Base-by-base conservation (phyloP, 2,113 vertebrate species). In the Marcusenius ussheri region DNA sequence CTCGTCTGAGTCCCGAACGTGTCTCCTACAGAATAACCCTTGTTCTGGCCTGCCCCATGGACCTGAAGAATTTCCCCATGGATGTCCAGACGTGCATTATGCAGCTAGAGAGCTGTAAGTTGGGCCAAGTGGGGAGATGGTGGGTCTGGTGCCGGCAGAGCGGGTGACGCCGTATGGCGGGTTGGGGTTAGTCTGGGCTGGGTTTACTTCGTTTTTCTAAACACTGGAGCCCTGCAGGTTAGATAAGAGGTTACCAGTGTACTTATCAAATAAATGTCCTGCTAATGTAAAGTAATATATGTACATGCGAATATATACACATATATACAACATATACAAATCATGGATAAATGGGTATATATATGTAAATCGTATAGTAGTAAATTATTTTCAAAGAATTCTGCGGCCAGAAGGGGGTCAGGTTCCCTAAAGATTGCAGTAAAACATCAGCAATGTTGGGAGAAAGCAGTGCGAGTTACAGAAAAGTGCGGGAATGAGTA, bases 31-130 rank as follows among this genome's bases (percentile, higher is more conserved):
- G 98, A 94, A 98, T 99, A 95, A 99, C 98, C 0, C 94, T 99
- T 95, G 94, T 98, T 1, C 95, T 99, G 94, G 98, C 98, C 92
- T 99, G 98, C 93, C 98, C 98, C 87, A 99, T 99, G 98, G 98
- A 99, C 93, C 95, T 99, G 95, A 99, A 99, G 97, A 99, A 99
- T 92, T 99, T 99, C 93, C 98, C 98, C 3, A 99, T 99, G 98
- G 98, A 99, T 0, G 98, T 99, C 21, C 98, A 99, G 96, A 99
- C 98, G 0, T 99, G 98, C 92, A 99, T 99, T 93, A 99, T 99
- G 98, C 98, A 99, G 94, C 95, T 99, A 89, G 98, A 99, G 95
- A 99, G 98, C 96, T 99, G 98, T 99, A 95, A 98, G 98, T 98
- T 88, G 89, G 85, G 85, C 90, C 35, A 84, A 66, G 89, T 88